Evolutionary conservation across 2,797 vertebrate species (phyloP).

Genomic region (Arnoldichthys spilopterus): DNA sequence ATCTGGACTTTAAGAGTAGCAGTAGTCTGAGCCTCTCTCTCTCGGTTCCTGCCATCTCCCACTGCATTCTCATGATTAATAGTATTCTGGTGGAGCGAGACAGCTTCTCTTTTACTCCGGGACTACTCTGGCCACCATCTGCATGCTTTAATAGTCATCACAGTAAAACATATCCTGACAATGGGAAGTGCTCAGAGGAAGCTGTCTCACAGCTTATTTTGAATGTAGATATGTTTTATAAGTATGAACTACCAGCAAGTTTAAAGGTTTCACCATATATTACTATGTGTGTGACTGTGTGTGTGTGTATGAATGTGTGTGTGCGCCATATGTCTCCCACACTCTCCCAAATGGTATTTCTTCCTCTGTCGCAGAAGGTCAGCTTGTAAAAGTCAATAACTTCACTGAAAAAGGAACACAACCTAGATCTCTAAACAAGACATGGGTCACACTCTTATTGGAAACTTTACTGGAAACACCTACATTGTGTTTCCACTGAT

Average conservation of each 20-base stretch:
- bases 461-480: background rate
- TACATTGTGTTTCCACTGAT: background rate
- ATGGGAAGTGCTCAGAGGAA: slow-evolving; percentile 33
- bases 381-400: slow-evolving; percentile 44
- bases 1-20: slow-evolving; percentile 41
- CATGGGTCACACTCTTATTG: background rate
- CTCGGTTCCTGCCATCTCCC: slow-evolving; percentile 31
- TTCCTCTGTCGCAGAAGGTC: slow-evolving; percentile 7
- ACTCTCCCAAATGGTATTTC: slow-evolving; percentile 17
- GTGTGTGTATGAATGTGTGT: slow-evolving; percentile 14
- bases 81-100: slow-evolving; percentile 23
- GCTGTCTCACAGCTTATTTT: slow-evolving; percentile 25
- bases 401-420: background rate
- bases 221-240: slow-evolving; percentile 41
- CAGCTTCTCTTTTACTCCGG: slow-evolving; percentile 31
- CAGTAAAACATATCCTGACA: slow-evolving; percentile 44
- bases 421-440: background rate
- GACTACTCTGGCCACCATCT: slow-evolving; percentile 28
- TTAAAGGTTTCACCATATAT: slow-evolving; percentile 20
- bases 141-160: slow-evolving; percentile 24
- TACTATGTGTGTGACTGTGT: background rate
- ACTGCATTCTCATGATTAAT: slow-evolving; percentile 39
- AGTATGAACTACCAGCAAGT: slow-evolving; percentile 13
- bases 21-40: slow-evolving; percentile 6
- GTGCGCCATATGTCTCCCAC: slow-evolving; percentile 17